Conservation (phyloP, 2,113 vertebrate genomes). For the Eupsittula cactorum region DNA sequence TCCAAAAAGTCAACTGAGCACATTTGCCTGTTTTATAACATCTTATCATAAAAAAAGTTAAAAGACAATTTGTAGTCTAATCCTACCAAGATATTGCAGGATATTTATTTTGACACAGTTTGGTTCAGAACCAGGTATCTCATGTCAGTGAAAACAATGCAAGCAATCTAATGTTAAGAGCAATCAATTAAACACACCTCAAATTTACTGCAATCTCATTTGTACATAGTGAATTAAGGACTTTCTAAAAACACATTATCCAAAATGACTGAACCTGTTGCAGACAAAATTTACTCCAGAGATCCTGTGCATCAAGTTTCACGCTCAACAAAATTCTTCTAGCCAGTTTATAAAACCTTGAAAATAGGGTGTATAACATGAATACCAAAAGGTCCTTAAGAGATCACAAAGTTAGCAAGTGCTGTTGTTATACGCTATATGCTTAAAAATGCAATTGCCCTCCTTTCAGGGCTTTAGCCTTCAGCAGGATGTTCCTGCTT, state of each 20-base stretch:
- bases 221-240: background rate
- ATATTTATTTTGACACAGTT: background rate
- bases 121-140: background rate
- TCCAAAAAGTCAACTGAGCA: background rate
- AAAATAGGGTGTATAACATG: background rate
- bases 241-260: background rate
- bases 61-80: background rate
- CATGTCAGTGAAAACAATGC: background rate
- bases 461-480: conserved; percentile 13
- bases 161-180: background rate
- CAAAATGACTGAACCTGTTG: background rate
- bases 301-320: background rate
- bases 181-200: background rate
- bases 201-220: background rate
- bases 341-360: background rate
- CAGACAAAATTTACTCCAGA: background rate
- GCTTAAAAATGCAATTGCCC: background rate
- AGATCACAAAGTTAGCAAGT: background rate
- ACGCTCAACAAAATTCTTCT: background rate
- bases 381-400: background rate
- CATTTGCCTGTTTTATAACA: background rate
- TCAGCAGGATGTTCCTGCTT: background rate
- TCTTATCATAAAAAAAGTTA: background rate
- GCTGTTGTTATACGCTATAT: background rate
- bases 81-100: background rate